phyloP scores from a whole-genome alignment of 2,113 vertebrate species.

The Philantomba maxwellii region DNA sequence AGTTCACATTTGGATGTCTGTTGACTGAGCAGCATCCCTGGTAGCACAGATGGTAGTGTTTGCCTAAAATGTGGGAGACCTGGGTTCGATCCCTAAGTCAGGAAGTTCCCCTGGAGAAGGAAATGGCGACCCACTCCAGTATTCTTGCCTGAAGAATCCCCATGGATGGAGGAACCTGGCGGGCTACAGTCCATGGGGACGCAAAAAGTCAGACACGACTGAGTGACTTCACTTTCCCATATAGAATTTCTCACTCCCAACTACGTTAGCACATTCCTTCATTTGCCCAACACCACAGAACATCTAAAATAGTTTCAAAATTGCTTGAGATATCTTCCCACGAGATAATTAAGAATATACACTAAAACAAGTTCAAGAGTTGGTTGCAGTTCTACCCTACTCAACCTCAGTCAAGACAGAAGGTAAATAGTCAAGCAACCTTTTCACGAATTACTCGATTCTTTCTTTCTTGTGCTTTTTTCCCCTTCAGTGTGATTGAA shows the following conservation, averaged over 20 bases:
- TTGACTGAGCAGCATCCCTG: neutral
- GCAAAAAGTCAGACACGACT: neutral
- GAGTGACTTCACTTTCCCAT: neutral
- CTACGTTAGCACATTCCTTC: neutral
- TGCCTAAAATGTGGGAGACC: neutral
- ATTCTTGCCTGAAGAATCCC: neutral
- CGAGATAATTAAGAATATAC: neutral
- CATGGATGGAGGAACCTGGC: neutral
- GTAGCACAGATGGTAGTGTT: neutral
- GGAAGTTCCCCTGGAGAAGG: neutral
- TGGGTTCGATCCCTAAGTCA: fast-evolving
- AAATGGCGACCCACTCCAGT: neutral
- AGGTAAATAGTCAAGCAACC: neutral
- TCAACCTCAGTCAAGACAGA: neutral
- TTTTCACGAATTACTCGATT: neutral
- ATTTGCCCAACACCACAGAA: neutral
- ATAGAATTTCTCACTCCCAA: neutral
- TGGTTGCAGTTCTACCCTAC: neutral
- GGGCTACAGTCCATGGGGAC: neutral
- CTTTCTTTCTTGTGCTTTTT: neutral
- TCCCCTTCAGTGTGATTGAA: neutral
- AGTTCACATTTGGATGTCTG: neutral
- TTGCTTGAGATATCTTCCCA: neutral
- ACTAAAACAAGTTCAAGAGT: neutral
- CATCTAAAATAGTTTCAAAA: neutral